phyloP scores from a whole-genome alignment of 2,113 vertebrate genomes.

The Chaenogobius annularis region DNA sequence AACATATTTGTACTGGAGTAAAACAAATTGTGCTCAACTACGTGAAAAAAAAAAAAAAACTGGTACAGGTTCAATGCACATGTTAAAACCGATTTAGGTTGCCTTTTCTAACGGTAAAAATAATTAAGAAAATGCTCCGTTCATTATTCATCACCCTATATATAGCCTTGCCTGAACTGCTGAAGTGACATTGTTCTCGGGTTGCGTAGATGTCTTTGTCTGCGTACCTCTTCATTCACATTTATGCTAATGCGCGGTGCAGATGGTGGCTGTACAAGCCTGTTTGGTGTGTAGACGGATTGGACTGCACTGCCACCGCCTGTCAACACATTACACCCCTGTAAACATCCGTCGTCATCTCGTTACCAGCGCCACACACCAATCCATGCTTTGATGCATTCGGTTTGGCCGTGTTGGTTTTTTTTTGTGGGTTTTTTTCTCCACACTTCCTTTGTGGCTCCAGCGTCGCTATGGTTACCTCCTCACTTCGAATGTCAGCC shows the following conservation, averaged over 20 bases:
- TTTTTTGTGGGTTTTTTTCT: background rate
- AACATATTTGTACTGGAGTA: too few species aligned
- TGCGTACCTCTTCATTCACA: background rate
- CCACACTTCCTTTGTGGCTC: constrained; percentile 21
- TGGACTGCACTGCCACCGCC: background rate
- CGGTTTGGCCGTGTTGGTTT: background rate
- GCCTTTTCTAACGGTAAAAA: too few species aligned
- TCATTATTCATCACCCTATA: too few species aligned
- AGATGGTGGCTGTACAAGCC: background rate
- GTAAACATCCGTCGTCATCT: constrained; percentile 34
- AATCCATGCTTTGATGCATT: constrained; percentile 23
- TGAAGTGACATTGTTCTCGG: background rate
- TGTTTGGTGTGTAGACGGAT: background rate
- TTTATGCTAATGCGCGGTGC: background rate
- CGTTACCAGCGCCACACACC: constrained; percentile 15
- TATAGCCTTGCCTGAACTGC: background rate
- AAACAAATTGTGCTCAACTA: too few species aligned
- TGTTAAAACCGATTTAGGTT: too few species aligned
- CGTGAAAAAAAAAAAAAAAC: too few species aligned
- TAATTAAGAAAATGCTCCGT: too few species aligned
- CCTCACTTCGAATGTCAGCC: constrained; percentile 44
- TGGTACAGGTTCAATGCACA: too few species aligned
- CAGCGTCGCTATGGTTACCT: constrained; percentile 52
- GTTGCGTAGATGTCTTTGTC: background rate
- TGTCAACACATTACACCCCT: constrained; percentile 27